Evolutionary conservation across 1,140 invertebrate species (phyloP).

Genomic region (Papilio polytes): DNA sequence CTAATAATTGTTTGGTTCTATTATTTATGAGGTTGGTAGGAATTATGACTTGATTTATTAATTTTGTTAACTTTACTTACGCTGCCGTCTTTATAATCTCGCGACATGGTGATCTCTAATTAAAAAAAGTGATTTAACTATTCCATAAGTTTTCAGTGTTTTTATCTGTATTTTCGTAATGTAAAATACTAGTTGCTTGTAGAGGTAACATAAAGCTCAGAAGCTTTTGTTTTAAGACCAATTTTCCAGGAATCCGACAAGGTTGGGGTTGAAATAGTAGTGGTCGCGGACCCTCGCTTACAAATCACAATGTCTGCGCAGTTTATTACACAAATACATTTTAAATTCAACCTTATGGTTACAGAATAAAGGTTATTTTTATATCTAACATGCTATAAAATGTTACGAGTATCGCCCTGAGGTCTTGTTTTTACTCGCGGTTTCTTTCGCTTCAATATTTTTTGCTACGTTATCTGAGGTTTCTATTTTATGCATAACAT

Average conservation of each 20-base stretch:
- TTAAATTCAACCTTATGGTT: conserved; percentile 38
- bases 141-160: neutral
- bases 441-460: conserved; percentile 22
- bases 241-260: conserved; percentile 58
- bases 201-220: neutral
- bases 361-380: conserved; percentile 43
- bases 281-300: conserved; percentile 53
- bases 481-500: conserved; percentile 16
- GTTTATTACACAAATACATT: conserved; percentile 44
- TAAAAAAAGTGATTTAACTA: neutral
- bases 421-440: conserved; percentile 8
- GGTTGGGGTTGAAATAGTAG: conserved; percentile 56
- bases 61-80: neutral
- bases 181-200: neutral
- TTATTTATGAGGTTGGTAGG: neutral
- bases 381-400: conserved; percentile 33
- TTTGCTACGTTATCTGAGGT: conserved; percentile 23
- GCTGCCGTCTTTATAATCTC: too few relatives aligned
- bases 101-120: neutral
- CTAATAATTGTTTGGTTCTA: neutral
- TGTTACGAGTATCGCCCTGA: conserved; percentile 1
- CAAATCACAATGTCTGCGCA: conserved; percentile 53
- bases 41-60: neutral
- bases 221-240: conserved; percentile 45
- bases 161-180: neutral